These are phyloP conservation scores for Meliscaeva auricollis DNA, from an alignment of 2,888 invertebrate species.

Conservation along the genomic window DNA sequence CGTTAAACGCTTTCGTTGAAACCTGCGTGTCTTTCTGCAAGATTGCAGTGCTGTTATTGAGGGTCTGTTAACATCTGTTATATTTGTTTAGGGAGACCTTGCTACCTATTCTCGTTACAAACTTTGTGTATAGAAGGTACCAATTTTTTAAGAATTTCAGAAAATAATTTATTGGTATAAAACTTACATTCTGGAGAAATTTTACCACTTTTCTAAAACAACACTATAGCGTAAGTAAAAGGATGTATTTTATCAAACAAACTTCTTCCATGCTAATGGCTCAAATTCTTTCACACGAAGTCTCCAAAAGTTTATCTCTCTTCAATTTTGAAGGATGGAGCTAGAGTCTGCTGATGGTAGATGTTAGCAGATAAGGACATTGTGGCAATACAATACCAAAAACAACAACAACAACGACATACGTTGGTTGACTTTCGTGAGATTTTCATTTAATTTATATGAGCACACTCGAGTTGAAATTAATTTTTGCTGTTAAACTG, in stretches of 20 bases:
- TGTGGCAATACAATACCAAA: not conserved
- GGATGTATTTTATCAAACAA: conserved; percentile 26
- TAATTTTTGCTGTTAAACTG: conserved; percentile 72
- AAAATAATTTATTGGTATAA: not conserved
- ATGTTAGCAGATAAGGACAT: not conserved
- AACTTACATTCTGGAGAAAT: not conserved
- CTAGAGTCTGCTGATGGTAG: not conserved
- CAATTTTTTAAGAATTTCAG: not conserved
- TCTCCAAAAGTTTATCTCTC: conserved; percentile 54
- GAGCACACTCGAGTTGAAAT: conserved; percentile 73
- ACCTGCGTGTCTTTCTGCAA: too few species aligned
- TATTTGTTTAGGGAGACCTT: too few species aligned
- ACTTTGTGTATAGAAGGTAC: too few species aligned
- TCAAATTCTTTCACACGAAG: conserved; percentile 65
- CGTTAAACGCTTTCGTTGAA: too few species aligned
- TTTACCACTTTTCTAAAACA: conserved; percentile 36
- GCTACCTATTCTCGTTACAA: too few species aligned
- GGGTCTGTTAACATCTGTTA: too few species aligned
- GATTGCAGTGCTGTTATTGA: too few species aligned
- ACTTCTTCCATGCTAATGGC: conserved; percentile 58
- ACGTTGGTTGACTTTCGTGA: conserved; percentile 67
- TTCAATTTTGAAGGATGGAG: not conserved
- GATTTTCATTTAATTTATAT: conserved; percentile 75
- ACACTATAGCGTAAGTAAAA: conserved; percentile 9
- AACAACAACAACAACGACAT: conserved; percentile 44